phyloP scores from a whole-genome alignment of 2,888 invertebrate genomes.

The Cataglyphis albicans region DNA sequence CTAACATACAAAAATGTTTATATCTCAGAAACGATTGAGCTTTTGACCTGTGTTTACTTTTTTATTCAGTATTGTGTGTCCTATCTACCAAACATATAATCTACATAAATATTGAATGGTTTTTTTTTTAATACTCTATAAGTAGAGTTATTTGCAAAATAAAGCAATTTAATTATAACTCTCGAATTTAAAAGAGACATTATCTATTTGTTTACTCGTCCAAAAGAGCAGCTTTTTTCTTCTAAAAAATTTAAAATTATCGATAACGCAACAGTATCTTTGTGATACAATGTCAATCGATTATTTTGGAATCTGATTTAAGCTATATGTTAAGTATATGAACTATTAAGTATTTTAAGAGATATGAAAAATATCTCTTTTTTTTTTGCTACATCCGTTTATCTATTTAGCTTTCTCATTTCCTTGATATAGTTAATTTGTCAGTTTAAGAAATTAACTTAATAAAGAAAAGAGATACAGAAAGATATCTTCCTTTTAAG shows the following conservation, averaged over 20 bases:
- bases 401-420: neutral
- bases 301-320: neutral
- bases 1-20: too few species aligned
- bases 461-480: neutral
- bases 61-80: too few species aligned
- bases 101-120: too few species aligned
- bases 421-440: neutral
- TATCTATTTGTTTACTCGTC: neutral
- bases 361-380: neutral
- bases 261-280: neutral
- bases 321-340: neutral
- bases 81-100: too few species aligned
- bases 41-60: too few species aligned
- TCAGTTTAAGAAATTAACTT: neutral
- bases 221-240: neutral
- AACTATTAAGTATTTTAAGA: neutral
- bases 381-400: neutral
- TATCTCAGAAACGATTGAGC: too few species aligned
- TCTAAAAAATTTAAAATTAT: conserved; percentile 2
- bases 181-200: neutral
- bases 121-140: too few species aligned
- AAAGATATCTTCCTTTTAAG: neutral
- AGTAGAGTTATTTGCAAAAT: conserved; percentile 20
- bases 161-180: neutral
- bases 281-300: neutral